These are phyloP conservation scores for Acanthornis magna DNA, from an alignment of 2,797 vertebrate species.

Conservation along the genomic window DNA sequence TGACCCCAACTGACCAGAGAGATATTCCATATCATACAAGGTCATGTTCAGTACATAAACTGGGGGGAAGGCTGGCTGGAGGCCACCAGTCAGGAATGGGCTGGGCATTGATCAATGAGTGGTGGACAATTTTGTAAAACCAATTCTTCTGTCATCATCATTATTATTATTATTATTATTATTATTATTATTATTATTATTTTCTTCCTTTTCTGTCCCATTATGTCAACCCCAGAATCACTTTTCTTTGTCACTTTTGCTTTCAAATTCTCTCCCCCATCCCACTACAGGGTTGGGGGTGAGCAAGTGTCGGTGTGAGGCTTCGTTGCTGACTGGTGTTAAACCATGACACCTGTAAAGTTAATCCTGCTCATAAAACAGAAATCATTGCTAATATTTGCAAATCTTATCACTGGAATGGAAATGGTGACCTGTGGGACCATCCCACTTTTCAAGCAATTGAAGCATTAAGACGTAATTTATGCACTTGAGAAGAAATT, in stretches of 20 bases:
- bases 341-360: background rate
- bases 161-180: background rate
- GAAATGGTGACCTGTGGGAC: constrained; percentile 64
- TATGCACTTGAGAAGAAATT: constrained; percentile 62
- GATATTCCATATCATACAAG: background rate
- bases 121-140: background rate
- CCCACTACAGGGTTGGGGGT: background rate
- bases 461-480: constrained; percentile 64
- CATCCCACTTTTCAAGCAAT: constrained; percentile 65
- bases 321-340: background rate
- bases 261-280: background rate
- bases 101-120: fast-evolving
- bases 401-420: constrained; percentile 28
- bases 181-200: background rate
- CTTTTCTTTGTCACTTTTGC: background rate
- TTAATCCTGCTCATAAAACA: constrained; percentile 19
- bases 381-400: constrained; percentile 66
- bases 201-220: background rate
- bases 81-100: no score
- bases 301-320: background rate
- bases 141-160: background rate
- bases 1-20: background rate
- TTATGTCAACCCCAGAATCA: background rate
- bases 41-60: background rate
- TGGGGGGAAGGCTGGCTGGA: background rate